Evolutionary conservation across 2,113 vertebrate species (phyloP), one percentile per base, ranked within the genome.

Genomic region (Tetrao urogallus): DNA sequence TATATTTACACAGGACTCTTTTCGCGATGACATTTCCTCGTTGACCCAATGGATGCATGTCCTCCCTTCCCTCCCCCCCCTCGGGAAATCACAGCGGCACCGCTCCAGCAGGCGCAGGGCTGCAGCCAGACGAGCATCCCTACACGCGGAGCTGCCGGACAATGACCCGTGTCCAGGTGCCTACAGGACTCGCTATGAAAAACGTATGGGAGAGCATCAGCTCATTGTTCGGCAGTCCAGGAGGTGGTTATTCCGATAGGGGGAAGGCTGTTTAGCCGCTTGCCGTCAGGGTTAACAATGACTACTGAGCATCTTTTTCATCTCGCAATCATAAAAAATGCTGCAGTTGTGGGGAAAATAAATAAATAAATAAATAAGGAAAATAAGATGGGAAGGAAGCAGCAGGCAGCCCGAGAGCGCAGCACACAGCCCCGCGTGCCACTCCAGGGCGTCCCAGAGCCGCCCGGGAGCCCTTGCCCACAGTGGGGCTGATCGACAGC

Each of bases 391-490:
- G 10, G 28, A 32, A 50, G 18, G 5, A 30, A 63, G 22, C 32
- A 86, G 52, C 13, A 76, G 82, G 72, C 1, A 82, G 52, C 34
- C 4, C 0, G 5, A 91, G 72, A 73, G 38, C 14, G 27, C 52
- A 54, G 25, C 52, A 54, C 27, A 11, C 48, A 12, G 22, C 48
- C 48, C 47, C 47, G 78, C 88, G 91, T 96, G 86, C 95, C 89
- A 89, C 95, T 96, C 96, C 97, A 96, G 88, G 67, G 94, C 96
- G 94, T 94, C 95, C 93, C 95, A 89, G 82, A 50, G 89, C 25
- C 89, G 43, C 79, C 97, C 96, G 95, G 88, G 91, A 97, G 89
- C 93, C 90, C 60, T 92, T 96, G 94, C 95, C 90, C 94, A 91
- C 11, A 84, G 87, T 86, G 86, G 57, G 89, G 85, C 90, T 96